Conservation (phyloP, 2,797 vertebrate species). For the Erithacus rubecula region DNA sequence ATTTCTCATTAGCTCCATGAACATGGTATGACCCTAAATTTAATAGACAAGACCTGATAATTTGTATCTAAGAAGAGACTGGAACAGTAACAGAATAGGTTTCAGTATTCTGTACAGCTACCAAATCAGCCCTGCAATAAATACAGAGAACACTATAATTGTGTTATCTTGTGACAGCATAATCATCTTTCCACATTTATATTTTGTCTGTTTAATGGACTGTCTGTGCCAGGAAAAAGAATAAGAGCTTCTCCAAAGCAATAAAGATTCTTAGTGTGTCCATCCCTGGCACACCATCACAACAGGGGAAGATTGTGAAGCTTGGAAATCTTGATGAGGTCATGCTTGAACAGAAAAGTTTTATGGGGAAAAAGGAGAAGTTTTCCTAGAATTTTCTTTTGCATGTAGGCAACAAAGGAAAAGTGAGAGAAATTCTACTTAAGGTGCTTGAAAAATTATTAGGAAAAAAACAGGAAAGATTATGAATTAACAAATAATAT, state of each 20-base stretch:
- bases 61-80: background rate
- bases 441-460: background rate
- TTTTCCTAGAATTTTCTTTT: background rate
- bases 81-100: background rate
- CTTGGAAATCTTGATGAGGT: constrained; percentile 28
- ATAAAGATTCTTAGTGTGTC: constrained; percentile 4
- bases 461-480: background rate
- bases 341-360: background rate
- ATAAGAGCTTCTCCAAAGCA: background rate
- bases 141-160: background rate
- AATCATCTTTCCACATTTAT: constrained; percentile 11
- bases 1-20: background rate
- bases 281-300: background rate
- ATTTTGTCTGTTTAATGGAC: background rate
- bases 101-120: background rate
- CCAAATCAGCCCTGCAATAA: background rate
- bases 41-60: background rate
- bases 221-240: constrained; percentile 22
- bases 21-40: background rate
- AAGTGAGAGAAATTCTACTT: background rate
- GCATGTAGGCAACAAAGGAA: background rate
- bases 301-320: background rate
- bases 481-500: background rate
- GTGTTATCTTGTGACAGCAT: constrained; percentile 6
- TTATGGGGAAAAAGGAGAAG: background rate